Conservation (phyloP, 2,797 vertebrate species). For the Loriculus beryllinus region DNA sequence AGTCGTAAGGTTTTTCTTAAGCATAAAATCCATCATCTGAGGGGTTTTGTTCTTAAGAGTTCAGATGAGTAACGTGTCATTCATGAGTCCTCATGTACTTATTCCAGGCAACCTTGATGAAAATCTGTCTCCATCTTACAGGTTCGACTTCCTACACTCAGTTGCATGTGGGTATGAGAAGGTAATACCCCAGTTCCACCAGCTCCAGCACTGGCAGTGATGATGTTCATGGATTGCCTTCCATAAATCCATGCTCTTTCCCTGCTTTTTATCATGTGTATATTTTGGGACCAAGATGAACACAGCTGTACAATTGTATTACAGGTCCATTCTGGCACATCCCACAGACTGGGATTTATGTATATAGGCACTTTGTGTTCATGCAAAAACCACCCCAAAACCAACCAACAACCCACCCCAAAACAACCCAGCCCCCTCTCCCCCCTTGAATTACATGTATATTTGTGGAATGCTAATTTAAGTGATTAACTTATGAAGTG, state of each 20-base stretch:
- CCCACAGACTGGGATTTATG: conserved; percentile 79
- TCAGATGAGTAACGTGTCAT: neutral
- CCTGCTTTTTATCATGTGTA: conserved; percentile 78
- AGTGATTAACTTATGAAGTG: conserved; percentile 92
- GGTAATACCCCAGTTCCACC: conserved; percentile 83
- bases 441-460: conserved; percentile 80
- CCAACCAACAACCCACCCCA: neutral
- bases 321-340: conserved; percentile 77
- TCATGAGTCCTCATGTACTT: neutral
- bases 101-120: neutral
- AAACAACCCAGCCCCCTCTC: neutral
- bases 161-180: conserved; percentile 88
- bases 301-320: conserved; percentile 73
- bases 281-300: conserved; percentile 88
- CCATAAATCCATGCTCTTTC: conserved; percentile 82
- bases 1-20: neutral
- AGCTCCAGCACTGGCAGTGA: conserved; percentile 61
- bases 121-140: conserved; percentile 60
- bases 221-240: conserved; percentile 85
- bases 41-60: neutral
- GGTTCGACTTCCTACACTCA: conserved; percentile 85
- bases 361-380: conserved; percentile 83
- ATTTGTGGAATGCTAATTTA: conserved; percentile 99
- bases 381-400: conserved; percentile 59
- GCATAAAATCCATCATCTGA: neutral